Evolutionary conservation across 2,888 invertebrate species (phyloP).

Genomic region (Folsomia candida): DNA sequence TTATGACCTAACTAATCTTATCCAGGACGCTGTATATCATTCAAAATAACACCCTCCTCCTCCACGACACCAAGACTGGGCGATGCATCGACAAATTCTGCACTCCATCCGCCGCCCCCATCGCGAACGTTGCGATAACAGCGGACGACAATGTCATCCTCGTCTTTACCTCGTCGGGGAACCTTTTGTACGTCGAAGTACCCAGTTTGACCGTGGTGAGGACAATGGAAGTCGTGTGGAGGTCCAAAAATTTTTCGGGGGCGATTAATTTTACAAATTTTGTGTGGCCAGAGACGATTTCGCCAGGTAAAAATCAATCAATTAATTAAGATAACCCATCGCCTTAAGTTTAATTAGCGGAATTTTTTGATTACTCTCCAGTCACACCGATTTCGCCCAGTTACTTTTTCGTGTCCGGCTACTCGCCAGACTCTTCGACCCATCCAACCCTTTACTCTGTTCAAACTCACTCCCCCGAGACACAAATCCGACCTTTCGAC

Average conservation of each 20-base stretch:
- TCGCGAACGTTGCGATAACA: constrained; percentile 58
- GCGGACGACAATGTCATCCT: constrained; percentile 57
- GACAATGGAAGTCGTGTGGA: constrained; percentile 24
- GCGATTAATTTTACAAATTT: constrained; percentile 23
- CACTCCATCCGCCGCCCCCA: constrained; percentile 58
- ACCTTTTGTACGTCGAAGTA: constrained; percentile 62
- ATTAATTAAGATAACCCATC: too few relatives aligned
- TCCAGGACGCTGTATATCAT: constrained; percentile 64
- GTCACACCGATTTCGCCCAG: too few relatives aligned
- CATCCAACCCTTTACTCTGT: constrained; percentile 27
- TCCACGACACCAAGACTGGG: constrained; percentile 66
- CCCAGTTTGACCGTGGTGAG: constrained; percentile 58
- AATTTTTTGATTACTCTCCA: too few relatives aligned
- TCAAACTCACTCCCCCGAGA: too few relatives aligned
- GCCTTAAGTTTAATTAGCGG: too few relatives aligned
- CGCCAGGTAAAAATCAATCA: too few relatives aligned
- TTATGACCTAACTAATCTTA: constrained; percentile 15
- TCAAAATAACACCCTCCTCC: constrained; percentile 62
- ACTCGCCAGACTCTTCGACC: constrained; percentile 21
- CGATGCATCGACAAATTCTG: constrained; percentile 62
- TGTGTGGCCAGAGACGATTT: constrained; percentile 11
- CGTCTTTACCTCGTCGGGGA: constrained; percentile 61
- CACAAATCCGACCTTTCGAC: too few relatives aligned
- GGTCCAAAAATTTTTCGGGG: constrained; percentile 30
- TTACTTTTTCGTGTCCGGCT: constrained; percentile 24